Base-by-base conservation (phyloP, 2,797 vertebrate species). In the Acipenser transmontanus region DNA sequence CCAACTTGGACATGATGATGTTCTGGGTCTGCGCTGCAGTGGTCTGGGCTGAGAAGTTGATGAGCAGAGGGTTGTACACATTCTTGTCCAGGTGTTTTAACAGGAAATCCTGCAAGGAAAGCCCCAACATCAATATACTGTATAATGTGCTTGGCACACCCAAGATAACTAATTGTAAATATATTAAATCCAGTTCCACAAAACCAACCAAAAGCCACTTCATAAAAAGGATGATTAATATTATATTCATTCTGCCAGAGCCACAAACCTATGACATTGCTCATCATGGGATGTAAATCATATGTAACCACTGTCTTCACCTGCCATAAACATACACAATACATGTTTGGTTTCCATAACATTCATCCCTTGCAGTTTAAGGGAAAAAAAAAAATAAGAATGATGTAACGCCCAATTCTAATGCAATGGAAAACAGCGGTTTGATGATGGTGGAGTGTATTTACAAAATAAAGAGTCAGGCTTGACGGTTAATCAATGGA, bases 11-110 rank as follows among this genome's bases (percentile, higher is more conserved):
- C 90, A 93, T 94, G 65, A 98, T 94, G 72, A 97, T 93, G 77
- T 91, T 93, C 78, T 96, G 95, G 59, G 93, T 95, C 78, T 96
- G 94, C 67, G 91, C 85, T n/a, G 95, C 94, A 56, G 93, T 93
- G n/a, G 94, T 97, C 84, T 97, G 95, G 62, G 94, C 94, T 61
- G 95, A 97, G 74, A 97, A 97, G 88, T 95, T 97, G 76, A 97
- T 86, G 61, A 96, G 81, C 73, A 95, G 80, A 47, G 93, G 93
- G 76, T 81, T 92, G 84, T 95, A 96, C 69, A 84, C 72, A 8
- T 95, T 88, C 79, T 95, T 97, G 73, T 90, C 76, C 79, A 96
- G 84, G 13, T 75, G 84, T 68, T 92, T 94, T 82, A 96, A 78
- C 62, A 96, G 85, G 75, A 98, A 98, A 85, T 96, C 90, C 95